Evolutionary conservation across 1,140 invertebrate species (phyloP).

Genomic region (Drosophila yakuba): DNA sequence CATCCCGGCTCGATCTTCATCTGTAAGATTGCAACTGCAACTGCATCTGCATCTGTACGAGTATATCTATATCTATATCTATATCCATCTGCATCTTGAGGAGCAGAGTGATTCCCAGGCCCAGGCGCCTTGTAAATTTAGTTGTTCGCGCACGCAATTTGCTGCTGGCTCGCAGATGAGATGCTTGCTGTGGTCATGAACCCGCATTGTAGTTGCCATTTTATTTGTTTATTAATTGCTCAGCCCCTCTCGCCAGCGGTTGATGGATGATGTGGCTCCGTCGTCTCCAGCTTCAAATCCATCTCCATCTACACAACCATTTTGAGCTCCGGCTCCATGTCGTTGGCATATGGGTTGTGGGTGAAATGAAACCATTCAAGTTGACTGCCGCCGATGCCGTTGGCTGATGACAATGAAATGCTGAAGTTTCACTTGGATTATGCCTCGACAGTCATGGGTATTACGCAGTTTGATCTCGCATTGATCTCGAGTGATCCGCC

Average conservation of each 20-base stretch:
- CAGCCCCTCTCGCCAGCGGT: conserved; percentile 48
- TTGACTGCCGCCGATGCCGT: conserved; percentile 22
- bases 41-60: not conserved
- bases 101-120: conserved; percentile 54
- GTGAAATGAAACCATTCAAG: conserved; percentile 74
- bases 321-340: conserved; percentile 5
- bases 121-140: conserved; percentile 51
- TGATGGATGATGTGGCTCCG: conserved; percentile 62
- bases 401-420: conserved; percentile 65
- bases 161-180: conserved; percentile 8
- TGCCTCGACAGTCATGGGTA: conserved; percentile 3
- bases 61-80: conserved; percentile 3
- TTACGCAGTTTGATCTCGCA: conserved; percentile 5
- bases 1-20: conserved; percentile 2
- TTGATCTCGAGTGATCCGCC: conserved; percentile 5
- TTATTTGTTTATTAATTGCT: conserved; percentile 77
- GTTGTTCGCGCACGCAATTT: conserved; percentile 67
- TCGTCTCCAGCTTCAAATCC: conserved; percentile 2
- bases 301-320: conserved; percentile 6
- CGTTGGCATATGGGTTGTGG: conserved; percentile 65
- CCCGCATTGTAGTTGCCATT: conserved; percentile 78
- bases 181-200: conserved; percentile 68
- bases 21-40: not conserved
- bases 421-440: conserved; percentile 66
- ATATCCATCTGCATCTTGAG: conserved; percentile 9